Percentiles rank a stretch among this genome's conserved stretches.
These are phyloP conservation scores for Sebastes matsubarae DNA, from an alignment of 2,797 vertebrate genomes.

Conservation along the genomic window DNA sequence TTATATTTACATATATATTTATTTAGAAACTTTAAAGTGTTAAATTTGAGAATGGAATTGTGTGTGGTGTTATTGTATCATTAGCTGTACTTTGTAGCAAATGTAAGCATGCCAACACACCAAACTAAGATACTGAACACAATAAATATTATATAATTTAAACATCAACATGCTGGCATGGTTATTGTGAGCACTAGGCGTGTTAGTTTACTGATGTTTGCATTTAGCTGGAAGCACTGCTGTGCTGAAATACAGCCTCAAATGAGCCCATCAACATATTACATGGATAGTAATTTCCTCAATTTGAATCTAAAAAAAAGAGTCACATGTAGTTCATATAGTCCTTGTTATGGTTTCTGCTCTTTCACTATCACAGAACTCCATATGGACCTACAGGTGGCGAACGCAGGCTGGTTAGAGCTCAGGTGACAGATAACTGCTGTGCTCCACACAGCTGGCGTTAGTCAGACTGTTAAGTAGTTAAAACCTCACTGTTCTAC, in stretches of 20 bases:
- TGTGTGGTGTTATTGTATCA: too few relatives aligned
- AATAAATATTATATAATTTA: too few relatives aligned
- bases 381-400: conserved; percentile 11
- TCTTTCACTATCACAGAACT: not conserved
- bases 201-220: too few relatives aligned
- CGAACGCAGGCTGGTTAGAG: not conserved
- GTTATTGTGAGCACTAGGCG: too few relatives aligned
- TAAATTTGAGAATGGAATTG: too few relatives aligned
- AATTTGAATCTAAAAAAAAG: not conserved
- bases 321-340: not conserved
- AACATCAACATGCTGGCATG: rapidly evolving
- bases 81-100: not conserved
- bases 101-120: not conserved
- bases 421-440: not conserved
- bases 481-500: not conserved
- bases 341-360: not conserved
- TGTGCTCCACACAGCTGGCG: not conserved
- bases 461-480: not conserved
- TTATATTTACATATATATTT: too few relatives aligned
- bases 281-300: not conserved
- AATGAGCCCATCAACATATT: not conserved
- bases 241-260: not conserved
- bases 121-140: too few relatives aligned
- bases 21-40: too few relatives aligned
- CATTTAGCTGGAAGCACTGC: too few relatives aligned